Base-by-base conservation (phyloP, 2,113 vertebrate species). In the Pan paniscus region DNA sequence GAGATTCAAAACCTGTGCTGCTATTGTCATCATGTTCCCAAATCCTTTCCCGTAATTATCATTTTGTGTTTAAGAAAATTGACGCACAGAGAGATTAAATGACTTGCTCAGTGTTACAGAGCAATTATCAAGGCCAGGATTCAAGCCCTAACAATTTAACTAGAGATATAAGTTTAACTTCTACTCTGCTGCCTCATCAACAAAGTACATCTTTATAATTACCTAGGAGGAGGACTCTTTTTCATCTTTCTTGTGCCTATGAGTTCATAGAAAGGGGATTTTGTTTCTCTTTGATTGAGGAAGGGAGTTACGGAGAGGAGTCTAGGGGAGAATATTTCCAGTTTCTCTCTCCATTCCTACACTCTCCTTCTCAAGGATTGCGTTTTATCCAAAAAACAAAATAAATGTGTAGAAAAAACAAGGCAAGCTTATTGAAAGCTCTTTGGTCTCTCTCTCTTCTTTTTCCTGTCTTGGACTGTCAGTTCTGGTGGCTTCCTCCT, bases 401-500 rank as follows among this genome's bases (percentile, higher is more conserved):
- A 78, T 85, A 81, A 79, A 81, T 61, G 9, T 68, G 22, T 73
- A 82, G 14, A 93, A 75, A 90, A 96, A n/a, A 11, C 12, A 97
- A 32, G 8, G 1, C 18, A 72, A 30, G 7, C 11, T 86, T 35
- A 55, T 27, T 20, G 76, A 46, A 94, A 35, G 22, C 6, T 57
- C 61, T 76, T 46, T 73, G 38, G 12, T 80, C 27, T 57, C 35
- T 40, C 57, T 27, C 7, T 57, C 67, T 57, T n/a, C 76, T 23
- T 9, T 52, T 52, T 67, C 82, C 38, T 81, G 9, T 68, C 32
- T 89, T 92, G 48, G 18, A 52, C 55, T 12, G 40, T 96, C 23
- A 23, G 61, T 88, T 57, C 6, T 70, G 46, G 23, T 59, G 52
- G 9, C 18, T 87, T 43, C 40, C 16, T 73, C 22, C 40, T 73